A percentile compares a stretch with the other conserved stretches of the same genome.
phyloP scores from a whole-genome alignment of 1,140 invertebrate species.

The Drosophila tropicalis region DNA sequence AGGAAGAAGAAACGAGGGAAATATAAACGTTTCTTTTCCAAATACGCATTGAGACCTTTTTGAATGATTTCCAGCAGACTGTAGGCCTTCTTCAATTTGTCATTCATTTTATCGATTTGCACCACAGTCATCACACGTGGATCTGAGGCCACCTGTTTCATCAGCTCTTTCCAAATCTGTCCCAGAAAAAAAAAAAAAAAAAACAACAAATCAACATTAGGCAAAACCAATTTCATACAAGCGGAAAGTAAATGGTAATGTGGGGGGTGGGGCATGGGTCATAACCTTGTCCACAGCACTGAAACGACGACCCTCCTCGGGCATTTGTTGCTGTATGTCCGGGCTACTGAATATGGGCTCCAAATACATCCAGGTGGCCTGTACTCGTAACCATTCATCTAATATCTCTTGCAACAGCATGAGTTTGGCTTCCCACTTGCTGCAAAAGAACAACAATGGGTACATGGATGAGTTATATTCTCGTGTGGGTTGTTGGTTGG shows the following conservation, averaged over 20 bases:
- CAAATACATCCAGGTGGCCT: slow-evolving; percentile 98
- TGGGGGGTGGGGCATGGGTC: not conserved
- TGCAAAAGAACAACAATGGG: slow-evolving; percentile 53
- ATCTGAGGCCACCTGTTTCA: slow-evolving; percentile 92
- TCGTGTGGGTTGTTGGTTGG: slow-evolving; percentile 14
- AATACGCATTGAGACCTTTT: slow-evolving; percentile 95
- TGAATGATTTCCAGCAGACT: slow-evolving; percentile 94
- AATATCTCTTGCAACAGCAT: slow-evolving; percentile 94
- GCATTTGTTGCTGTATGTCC: slow-evolving; percentile 98
- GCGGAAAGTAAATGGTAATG: no score
- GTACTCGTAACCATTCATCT: slow-evolving; percentile 98
- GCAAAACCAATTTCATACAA: no score
- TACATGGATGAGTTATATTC: slow-evolving; percentile 23
- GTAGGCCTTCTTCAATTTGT: slow-evolving; percentile 94
- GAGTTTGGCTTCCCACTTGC: slow-evolving; percentile 90
- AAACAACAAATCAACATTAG: slow-evolving; percentile 1
- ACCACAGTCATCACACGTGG: slow-evolving; percentile 93
- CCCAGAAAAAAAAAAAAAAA: not conserved
- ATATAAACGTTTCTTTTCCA: slow-evolving; percentile 97
- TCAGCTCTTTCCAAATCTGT: slow-evolving; percentile 93
- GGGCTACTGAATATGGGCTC: slow-evolving; percentile 99
- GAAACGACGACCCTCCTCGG: slow-evolving; percentile 93
- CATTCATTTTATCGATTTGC: slow-evolving; percentile 96
- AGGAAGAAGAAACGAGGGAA: slow-evolving; percentile 99
- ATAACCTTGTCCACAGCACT: slow-evolving; percentile 93